phyloP scores from a whole-genome alignment of 2,797 vertebrate species.

The Coranthus polyacanthus region DNA sequence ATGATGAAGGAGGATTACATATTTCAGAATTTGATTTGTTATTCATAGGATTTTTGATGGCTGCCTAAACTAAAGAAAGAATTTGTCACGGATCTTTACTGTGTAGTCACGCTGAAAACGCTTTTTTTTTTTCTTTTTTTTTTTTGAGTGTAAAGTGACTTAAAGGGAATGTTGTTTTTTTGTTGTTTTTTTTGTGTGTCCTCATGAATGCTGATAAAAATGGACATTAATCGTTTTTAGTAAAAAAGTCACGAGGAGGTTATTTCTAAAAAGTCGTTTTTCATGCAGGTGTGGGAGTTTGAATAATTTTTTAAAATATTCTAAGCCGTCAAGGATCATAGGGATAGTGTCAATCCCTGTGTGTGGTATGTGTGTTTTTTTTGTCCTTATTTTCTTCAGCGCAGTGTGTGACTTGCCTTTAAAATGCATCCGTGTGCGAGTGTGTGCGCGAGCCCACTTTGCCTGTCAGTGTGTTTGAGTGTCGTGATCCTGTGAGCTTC shows the following conservation, averaged over 20 bases:
- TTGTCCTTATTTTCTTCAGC: constrained; percentile 44
- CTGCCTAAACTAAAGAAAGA: constrained; percentile 6
- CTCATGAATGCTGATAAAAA: neutral
- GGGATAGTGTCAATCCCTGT: constrained; percentile 24
- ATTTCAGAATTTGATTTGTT: constrained; percentile 23
- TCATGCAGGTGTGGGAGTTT: constrained; percentile 13
- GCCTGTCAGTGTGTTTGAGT: constrained; percentile 76
- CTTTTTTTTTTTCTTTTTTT: constrained; percentile 4
- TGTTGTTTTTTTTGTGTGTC: too few relatives aligned
- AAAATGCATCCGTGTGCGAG: constrained; percentile 35
- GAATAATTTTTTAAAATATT: constrained; percentile 40
- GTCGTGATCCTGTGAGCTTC: constrained; percentile 75
- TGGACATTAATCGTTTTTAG: neutral
- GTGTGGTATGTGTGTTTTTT: constrained; percentile 45
- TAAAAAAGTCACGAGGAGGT: constrained; percentile 1
- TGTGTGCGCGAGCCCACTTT: constrained; percentile 32
- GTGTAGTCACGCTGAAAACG: neutral
- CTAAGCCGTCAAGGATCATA: constrained; percentile 49
- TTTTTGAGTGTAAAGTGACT: too few relatives aligned
- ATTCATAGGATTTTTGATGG: constrained; percentile 15
- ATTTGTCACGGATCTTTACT: constrained; percentile 2
- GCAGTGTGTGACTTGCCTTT: constrained; percentile 56
- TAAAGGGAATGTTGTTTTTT: neutral
- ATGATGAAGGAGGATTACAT: constrained; percentile 11
- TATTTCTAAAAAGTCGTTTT: constrained; percentile 3